Evolutionary conservation across 1,140 invertebrate genomes (phyloP), one percentile per base, ranked within the genome.

Genomic region (Subanguina moxae): DNA sequence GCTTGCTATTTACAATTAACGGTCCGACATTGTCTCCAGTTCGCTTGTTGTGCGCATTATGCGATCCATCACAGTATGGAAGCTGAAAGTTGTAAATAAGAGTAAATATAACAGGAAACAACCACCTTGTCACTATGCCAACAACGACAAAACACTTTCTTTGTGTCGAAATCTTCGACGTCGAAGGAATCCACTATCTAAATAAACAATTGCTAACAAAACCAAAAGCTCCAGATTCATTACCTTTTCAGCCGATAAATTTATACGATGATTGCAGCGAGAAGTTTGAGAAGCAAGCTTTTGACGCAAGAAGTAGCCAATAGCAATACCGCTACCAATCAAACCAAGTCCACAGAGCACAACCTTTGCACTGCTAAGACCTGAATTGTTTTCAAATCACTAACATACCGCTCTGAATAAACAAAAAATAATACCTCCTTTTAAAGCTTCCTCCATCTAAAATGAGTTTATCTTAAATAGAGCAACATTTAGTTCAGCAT

Each of bases 21-120:
- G 73, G 73, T 17, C 73, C 73, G 61, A 76, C 71, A 28, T 75
- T 75, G 57, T 75, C 73, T n/a, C 74, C 74, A 13, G 74, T 75
- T 46, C 72, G 48, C 58, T 75, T 76, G 65, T 75, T 75, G 65
- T 75, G 73, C 17, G 23, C 32, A 27, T 5, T 64, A 43, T 75
- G 73, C 19, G 66, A 56, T 27, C 73, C 73, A 56, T 75, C 73
- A 46, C 73, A 75, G 38, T 69, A 76, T 8, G 73, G 73, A 56
- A 75, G 76, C 73, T 75, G 58, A 67, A 75, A 61, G 11, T 17
- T 38, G 56, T 19, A 27, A 32, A 73, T 17, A n/a, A 64, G 32
- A 38, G 11, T 5, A 27, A 13, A 13, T 1, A 62, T 13, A 11
- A 1, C 1, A 62, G 32, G 59, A 25, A 1, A 62, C 32, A 43